A percentile compares a stretch with the other conserved stretches of the same genome.
Conservation (phyloP, 2,113 vertebrate genomes). For the Alosa alosa region DNA sequence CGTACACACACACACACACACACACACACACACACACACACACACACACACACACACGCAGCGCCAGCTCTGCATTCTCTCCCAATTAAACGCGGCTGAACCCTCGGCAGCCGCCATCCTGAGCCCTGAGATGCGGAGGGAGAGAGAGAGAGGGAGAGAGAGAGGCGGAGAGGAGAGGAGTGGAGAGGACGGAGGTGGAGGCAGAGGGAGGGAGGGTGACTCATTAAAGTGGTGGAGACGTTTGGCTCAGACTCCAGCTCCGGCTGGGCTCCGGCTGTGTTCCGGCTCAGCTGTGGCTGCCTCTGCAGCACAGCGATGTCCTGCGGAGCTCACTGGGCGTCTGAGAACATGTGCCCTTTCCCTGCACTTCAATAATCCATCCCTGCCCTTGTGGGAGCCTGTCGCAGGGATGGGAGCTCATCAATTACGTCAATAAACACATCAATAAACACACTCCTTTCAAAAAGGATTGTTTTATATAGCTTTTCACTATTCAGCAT, state of each 20-base stretch:
- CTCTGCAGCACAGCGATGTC: neutral
- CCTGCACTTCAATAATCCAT: neutral
- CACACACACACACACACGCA: neutral
- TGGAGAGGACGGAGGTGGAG: neutral
- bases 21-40: constrained; percentile 12
- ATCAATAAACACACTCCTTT: neutral
- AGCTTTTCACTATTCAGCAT: neutral
- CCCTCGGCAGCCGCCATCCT: constrained; percentile 18
- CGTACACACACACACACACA: constrained; percentile 40
- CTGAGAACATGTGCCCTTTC: neutral
- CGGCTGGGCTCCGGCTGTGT: neutral
- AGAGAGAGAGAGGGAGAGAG: constrained; percentile 22
- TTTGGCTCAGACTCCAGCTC: neutral
- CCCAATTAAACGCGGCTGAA: constrained; percentile 48
- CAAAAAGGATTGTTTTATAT: neutral
- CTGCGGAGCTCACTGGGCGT: neutral
- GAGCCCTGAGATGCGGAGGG: constrained; percentile 30
- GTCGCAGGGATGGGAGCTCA: neutral
- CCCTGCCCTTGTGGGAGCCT: neutral
- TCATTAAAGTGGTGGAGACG: constrained; percentile 14
- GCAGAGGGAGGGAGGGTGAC: constrained; percentile 32
- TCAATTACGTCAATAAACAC: neutral
- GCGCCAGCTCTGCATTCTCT: constrained; percentile 20
- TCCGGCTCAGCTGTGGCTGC: neutral
- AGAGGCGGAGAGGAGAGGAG: neutral